These are phyloP conservation scores for Aldabrachelys gigantea DNA, from an alignment of 2,113 vertebrate genomes.

Conservation along the genomic window DNA sequence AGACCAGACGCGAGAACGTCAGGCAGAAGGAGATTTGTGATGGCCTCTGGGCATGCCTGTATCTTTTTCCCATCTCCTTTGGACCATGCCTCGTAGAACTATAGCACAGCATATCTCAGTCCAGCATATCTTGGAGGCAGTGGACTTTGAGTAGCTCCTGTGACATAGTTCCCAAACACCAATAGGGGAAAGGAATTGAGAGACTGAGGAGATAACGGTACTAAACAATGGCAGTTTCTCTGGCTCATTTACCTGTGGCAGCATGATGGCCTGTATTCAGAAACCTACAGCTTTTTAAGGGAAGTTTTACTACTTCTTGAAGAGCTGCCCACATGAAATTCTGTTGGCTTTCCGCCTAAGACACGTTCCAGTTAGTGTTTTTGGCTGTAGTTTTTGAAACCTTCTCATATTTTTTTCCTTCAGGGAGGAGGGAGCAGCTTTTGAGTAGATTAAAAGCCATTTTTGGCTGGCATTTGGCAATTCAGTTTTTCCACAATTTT, in stretches of 20 bases:
- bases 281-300: not conserved
- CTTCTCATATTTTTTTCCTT: not conserved
- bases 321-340: not conserved
- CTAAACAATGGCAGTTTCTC: not conserved
- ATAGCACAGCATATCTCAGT: not conserved
- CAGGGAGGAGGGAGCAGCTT: slow-evolving; percentile 22
- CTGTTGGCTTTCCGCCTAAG: not conserved
- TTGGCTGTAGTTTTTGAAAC: slow-evolving; percentile 20
- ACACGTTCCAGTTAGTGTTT: not conserved
- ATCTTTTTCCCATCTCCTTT: not conserved
- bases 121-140: not conserved
- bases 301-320: not conserved
- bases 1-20: not conserved
- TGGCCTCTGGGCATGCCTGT: not conserved
- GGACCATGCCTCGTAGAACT: not conserved
- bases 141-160: not conserved
- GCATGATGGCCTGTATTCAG: not conserved
- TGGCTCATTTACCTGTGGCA: not conserved
- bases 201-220: not conserved
- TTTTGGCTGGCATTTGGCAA: slow-evolving; percentile 43
- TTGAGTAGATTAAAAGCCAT: slow-evolving; percentile 19
- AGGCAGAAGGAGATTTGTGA: not conserved
- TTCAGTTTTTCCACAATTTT: slow-evolving; percentile 17
- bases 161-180: not conserved
- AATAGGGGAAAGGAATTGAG: not conserved